These are phyloP conservation scores for Clarias pachynema DNA, from an alignment of 2,797 vertebrate species.

Conservation along the genomic window DNA sequence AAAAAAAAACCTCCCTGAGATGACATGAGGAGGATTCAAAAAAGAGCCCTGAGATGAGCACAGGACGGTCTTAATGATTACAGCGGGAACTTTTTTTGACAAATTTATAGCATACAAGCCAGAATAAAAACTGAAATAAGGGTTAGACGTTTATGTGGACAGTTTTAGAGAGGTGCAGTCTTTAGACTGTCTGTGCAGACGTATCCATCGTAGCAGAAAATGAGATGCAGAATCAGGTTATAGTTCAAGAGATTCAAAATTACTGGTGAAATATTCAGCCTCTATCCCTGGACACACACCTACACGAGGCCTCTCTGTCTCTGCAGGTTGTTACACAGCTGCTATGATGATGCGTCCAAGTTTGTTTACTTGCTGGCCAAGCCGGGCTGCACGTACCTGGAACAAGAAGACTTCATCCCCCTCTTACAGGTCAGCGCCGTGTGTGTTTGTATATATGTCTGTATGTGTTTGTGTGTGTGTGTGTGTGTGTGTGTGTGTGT, in stretches of 20 bases:
- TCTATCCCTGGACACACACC: not conserved
- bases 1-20: not conserved
- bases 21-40: not conserved
- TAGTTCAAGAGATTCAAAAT: not conserved
- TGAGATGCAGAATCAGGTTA: not conserved
- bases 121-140: not conserved
- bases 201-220: not conserved
- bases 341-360: conserved; percentile 91
- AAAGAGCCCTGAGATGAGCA: not conserved
- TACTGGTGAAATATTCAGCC: not conserved
- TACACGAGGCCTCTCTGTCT: not conserved
- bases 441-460: not conserved
- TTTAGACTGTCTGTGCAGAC: not conserved
- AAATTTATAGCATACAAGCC: not conserved
- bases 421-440: conserved; percentile 85
- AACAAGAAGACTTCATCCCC: conserved; percentile 96
- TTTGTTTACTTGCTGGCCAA: conserved; percentile 91
- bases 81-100: not conserved
- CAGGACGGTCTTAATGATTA: not conserved
- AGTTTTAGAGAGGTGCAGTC: not conserved
- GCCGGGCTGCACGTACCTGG: conserved; percentile 84
- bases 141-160: not conserved
- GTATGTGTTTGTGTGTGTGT: not conserved
- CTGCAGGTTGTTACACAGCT: conserved; percentile 84
- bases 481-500: not conserved